A percentile compares a stretch with the other conserved stretches of the same genome.
phyloP scores from a whole-genome alignment of 2,888 invertebrate genomes.

The Drosophila mimetica region DNA sequence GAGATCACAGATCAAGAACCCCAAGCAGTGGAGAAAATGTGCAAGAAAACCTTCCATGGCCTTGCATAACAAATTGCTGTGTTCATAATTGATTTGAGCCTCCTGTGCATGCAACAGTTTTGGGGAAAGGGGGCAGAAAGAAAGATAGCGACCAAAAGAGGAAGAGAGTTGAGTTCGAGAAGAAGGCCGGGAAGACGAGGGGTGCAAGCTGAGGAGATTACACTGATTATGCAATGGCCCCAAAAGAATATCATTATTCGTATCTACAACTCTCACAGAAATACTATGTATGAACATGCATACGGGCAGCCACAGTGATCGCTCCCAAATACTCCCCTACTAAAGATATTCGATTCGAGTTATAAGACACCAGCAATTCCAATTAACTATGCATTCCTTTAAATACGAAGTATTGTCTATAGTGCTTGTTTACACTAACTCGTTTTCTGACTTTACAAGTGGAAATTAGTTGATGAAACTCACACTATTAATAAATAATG shows the following conservation, averaged over 20 bases:
- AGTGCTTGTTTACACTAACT: not conserved
- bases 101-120: slow-evolving; percentile 15
- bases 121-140: not conserved
- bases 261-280: slow-evolving; percentile 15
- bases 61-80: slow-evolving; percentile 38
- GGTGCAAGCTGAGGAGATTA: slow-evolving; percentile 7
- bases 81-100: slow-evolving; percentile 36
- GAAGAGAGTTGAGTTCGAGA: not conserved
- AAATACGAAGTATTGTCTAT: not conserved
- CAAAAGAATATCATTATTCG: slow-evolving; percentile 37
- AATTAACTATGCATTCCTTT: not conserved
- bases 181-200: slow-evolving; percentile 1
- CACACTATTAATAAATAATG: slow-evolving; percentile 19
- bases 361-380: not conserved
- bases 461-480: slow-evolving; percentile 15
- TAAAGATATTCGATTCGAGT: not conserved
- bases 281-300: slow-evolving; percentile 7
- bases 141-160: not conserved
- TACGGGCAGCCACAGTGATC: slow-evolving; percentile 12
- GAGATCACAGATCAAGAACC: slow-evolving; percentile 27
- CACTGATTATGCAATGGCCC: slow-evolving; percentile 39
- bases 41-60: slow-evolving; percentile 25
- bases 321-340: not conserved
- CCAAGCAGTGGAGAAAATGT: slow-evolving; percentile 1
- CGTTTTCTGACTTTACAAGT: slow-evolving; percentile 4